Base-by-base conservation (phyloP, 2,888 invertebrate genomes). In the Sceliomorpha sp. region DNA sequence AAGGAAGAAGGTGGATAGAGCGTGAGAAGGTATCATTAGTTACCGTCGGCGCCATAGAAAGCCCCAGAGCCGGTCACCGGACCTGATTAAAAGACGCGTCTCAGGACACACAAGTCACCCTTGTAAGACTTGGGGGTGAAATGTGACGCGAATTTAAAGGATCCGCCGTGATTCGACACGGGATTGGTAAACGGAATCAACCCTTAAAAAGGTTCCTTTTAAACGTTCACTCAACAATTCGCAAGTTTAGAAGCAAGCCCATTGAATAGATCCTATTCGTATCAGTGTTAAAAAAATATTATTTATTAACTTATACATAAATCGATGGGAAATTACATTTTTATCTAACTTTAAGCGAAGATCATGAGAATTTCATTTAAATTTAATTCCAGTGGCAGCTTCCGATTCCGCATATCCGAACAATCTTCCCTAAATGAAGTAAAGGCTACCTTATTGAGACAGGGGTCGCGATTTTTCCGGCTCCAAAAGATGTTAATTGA, bases 371-470 rank as follows among this genome's bases (percentile, higher is more conserved):
- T 85, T 82, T 78, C 83, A 81, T 78, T 82, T 77, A 82, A 85
- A 86, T 80, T 80, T 84, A 87, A 86, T 79, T 72, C 72, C 74
- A 80, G 79, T 79, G 86, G 86, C 83, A 85, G 84, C 87, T 84
- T 87, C 83, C 85, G 86, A 86, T 82, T 82, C 81, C 76, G 76
- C 82, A 67, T 69, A 72, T 82, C 73, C 83, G 84, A 85, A 86
- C 86, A 86, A 88, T 85, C 86, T 87, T 80, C 83, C 83, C 85
- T 80, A 87, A 88, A 87, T 87, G 87, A 88, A 87, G 87, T 86
- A 88, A 88, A 87, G 86, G 86, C 86, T 82, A 85, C 86, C 87
- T 88, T 88, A 88, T 88, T 88, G 88, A 87, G 87, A 86, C 85
- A 85, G 85, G 87, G 88, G 87, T 85, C 75, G 85, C 86, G 86